Conservation (phyloP, 2,797 vertebrate species). For the Syncerus caffer region DNA sequence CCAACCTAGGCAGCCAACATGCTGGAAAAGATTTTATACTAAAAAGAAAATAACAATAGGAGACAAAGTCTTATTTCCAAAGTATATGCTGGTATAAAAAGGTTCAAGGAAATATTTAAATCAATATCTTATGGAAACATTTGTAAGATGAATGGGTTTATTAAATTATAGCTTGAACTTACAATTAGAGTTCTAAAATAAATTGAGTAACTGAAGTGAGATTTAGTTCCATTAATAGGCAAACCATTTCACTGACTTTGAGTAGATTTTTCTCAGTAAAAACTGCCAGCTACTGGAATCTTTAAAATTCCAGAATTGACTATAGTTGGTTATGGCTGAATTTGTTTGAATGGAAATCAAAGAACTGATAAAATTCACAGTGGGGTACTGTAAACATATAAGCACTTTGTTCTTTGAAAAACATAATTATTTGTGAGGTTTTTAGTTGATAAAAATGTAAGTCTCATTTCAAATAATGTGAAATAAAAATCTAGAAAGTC, state of each 20-base stretch:
- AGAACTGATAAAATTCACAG: slow-evolving; percentile 7
- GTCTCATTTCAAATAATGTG: background rate
- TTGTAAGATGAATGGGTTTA: background rate
- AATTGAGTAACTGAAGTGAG: background rate
- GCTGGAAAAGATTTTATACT: background rate
- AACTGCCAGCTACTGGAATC: background rate
- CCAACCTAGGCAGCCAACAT: background rate
- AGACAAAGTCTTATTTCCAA: background rate
- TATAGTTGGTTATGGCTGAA: background rate
- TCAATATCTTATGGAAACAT: background rate
- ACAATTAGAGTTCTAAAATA: slow-evolving; percentile 17
- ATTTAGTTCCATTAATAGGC: background rate
- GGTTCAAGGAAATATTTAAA: slow-evolving; percentile 24
- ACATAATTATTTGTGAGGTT: background rate
- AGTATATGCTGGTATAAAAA: background rate
- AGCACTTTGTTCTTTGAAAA: background rate
- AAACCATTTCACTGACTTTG: background rate
- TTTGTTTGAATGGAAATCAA: background rate
- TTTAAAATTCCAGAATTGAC: slow-evolving; percentile 2
- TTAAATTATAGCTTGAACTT: slow-evolving; percentile 19
- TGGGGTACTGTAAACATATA: background rate
- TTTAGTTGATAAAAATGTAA: background rate
- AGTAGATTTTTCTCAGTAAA: background rate
- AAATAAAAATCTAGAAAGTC: background rate
- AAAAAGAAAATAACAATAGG: background rate